Conservation (phyloP, 2,113 vertebrate species). For the Hippocampus comes region DNA sequence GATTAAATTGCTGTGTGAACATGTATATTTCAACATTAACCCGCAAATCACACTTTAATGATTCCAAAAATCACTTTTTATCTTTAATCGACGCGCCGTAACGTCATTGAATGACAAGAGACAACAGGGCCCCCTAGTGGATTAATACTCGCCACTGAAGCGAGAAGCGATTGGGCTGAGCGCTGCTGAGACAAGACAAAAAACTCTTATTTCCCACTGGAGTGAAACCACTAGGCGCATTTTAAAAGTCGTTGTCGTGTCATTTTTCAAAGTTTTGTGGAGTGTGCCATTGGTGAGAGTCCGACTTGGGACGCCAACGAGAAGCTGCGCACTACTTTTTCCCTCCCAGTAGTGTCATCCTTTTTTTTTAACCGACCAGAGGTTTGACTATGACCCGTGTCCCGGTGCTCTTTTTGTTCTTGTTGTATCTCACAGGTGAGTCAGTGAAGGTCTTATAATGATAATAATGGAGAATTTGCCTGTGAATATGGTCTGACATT, state of each 20-base stretch:
- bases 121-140: background rate
- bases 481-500: slow-evolving; percentile 29
- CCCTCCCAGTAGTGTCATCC: background rate
- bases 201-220: background rate
- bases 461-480: background rate
- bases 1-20: background rate
- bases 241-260: background rate
- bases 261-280: background rate
- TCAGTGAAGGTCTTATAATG: background rate
- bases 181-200: background rate
- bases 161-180: background rate
- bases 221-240: background rate
- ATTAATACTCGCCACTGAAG: background rate
- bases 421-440: slow-evolving; percentile 50
- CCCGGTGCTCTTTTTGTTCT: slow-evolving; percentile 27
- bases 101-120: background rate
- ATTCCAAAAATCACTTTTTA: background rate
- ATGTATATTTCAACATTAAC: background rate
- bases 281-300: background rate
- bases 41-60: background rate
- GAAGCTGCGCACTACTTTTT: background rate
- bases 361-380: background rate
- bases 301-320: background rate
- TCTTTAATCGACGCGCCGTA: background rate
- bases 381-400: slow-evolving; percentile 37